These are phyloP conservation scores for Machimus rusticus DNA, from an alignment of 2,888 invertebrate genomes.

Conservation along the genomic window DNA sequence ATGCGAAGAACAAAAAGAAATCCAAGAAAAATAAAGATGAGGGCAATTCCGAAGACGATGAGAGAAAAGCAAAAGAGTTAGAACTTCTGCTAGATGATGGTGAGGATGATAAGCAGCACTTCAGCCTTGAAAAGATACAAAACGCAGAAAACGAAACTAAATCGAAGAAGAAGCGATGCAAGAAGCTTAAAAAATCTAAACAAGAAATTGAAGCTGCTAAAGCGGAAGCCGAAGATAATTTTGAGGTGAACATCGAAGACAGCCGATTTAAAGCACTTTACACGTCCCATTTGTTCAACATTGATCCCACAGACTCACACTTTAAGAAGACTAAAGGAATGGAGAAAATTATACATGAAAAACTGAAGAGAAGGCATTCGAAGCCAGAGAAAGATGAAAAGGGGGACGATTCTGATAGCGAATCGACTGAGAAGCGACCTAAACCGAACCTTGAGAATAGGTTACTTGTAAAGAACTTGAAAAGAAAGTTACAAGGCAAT, in stretches of 20 bases:
- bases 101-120: constrained; percentile 74
- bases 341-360: constrained; percentile 82
- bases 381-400: neutral
- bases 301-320: constrained; percentile 91
- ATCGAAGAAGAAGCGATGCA: constrained; percentile 70
- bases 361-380: constrained; percentile 73
- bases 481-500: constrained; percentile 66
- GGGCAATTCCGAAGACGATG: constrained; percentile 53
- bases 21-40: constrained; percentile 43
- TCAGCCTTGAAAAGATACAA: constrained; percentile 82
- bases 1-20: constrained; percentile 56
- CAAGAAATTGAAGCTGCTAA: constrained; percentile 64
- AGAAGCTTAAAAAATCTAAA: constrained; percentile 64
- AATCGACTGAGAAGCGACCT: constrained; percentile 62
- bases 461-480: constrained; percentile 80
- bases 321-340: constrained; percentile 91
- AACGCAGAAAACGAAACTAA: constrained; percentile 72
- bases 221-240: constrained; percentile 65
- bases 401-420: constrained; percentile 48
- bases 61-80: constrained; percentile 70
- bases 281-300: constrained; percentile 86
- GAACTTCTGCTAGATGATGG: constrained; percentile 75
- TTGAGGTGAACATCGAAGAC: constrained; percentile 81
- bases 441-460: constrained; percentile 73
- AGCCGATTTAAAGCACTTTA: constrained; percentile 85